Base-by-base conservation (phyloP, 2,888 invertebrate genomes). In the Timema cristinae region DNA sequence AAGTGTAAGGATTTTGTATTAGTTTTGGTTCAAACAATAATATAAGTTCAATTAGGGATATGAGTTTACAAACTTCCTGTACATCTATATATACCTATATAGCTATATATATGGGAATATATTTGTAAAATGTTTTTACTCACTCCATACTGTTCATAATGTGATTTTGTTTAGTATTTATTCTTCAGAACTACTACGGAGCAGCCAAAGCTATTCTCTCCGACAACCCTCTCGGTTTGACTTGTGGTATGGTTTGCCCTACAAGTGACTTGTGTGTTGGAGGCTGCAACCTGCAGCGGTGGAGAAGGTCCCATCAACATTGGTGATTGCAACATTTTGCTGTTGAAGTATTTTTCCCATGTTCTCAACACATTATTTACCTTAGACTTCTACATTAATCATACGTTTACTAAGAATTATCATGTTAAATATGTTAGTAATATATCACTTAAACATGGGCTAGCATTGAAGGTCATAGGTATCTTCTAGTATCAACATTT, bases 231-330 rank as follows among this genome's bases (percentile, higher is more conserved):
- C 83, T 98, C 70, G 99, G 97, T 0, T 85, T 97, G 2, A 95
- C 95, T 0, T 97, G 97, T 78, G 97, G 97, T 49, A 99, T 99
- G 98, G 98, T 99, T 47, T 98, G 98, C 78, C 98, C 98, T 4
- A 98, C 98, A 0, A 97, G 97, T 80, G 98, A 99, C 82, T 88
- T 99, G 0, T 99, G 98, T 81, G 98, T 98, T 0, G 98, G 98
- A 0, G 97, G 97, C 0, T 99, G 98, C 82, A 99, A 99, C 83
- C 85, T 99, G 91, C 94, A 80, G 98, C 97, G 0, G 90, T 91
- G 10, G 99, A 99, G 81, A 98, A 81, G 99, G 99, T 0, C 92
- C 98, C 0, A 99, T 99, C 78, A 99, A 99, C 81, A 99, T 99
- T 78, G 98, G 98, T 0, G 99, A 0, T 85, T 99, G 52, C 99